Percentiles rank a stretch among this genome's conserved stretches.
Conservation (phyloP, 1,140 invertebrate genomes). For the Delia radicum region DNA sequence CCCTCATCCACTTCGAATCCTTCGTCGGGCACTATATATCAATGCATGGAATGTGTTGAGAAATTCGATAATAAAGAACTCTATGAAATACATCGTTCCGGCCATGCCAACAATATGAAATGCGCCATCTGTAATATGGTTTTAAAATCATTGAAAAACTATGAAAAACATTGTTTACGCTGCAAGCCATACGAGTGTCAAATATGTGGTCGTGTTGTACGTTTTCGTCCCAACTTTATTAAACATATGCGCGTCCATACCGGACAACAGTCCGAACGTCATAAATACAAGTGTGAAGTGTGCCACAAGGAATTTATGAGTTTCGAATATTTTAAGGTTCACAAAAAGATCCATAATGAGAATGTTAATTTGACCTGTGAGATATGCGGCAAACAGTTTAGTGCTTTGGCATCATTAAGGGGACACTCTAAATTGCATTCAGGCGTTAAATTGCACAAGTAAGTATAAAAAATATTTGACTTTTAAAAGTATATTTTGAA, state of each 20-base stretch:
- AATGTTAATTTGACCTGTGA: constrained; percentile 54
- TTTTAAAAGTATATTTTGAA: background rate
- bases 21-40: constrained; percentile 37
- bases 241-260: constrained; percentile 55
- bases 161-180: constrained; percentile 53
- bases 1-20: constrained; percentile 24
- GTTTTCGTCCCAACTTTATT: constrained; percentile 51
- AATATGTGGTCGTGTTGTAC: constrained; percentile 52
- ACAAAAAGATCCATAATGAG: constrained; percentile 55
- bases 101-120: constrained; percentile 54
- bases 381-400: constrained; percentile 54
- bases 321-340: constrained; percentile 54
- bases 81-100: constrained; percentile 51
- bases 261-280: constrained; percentile 51
- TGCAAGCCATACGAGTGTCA: constrained; percentile 56
- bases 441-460: constrained; percentile 54
- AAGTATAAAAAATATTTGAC: constrained; percentile 28
- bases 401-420: constrained; percentile 48
- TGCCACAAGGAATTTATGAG: constrained; percentile 56
- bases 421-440: constrained; percentile 53
- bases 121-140: constrained; percentile 55
- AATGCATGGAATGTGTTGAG: constrained; percentile 50
- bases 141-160: constrained; percentile 50
- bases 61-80: constrained; percentile 53
- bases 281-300: constrained; percentile 55